Evolutionary conservation across 2,888 invertebrate species (phyloP), one percentile per base, ranked within the genome.

Genomic region (Stomorhina lunata): DNA sequence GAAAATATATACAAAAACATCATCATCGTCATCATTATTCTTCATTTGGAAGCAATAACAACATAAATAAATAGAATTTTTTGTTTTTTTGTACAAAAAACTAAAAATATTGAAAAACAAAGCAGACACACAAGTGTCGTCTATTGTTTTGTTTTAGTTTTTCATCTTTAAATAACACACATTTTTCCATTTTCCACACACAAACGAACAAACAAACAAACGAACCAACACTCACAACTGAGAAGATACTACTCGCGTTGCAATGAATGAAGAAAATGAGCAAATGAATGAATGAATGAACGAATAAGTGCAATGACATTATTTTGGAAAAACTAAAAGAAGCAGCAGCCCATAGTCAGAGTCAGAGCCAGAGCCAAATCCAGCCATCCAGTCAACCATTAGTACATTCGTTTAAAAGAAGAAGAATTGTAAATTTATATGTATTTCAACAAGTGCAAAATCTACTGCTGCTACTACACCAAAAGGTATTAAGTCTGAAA

Each of bases 41-140:
- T n/a, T n/a, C n/a, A n/a, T n/a, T n/a, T n/a, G n/a, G n/a, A n/a
- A n/a, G n/a, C n/a, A n/a, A n/a, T n/a, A n/a, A n/a, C n/a, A n/a
- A n/a, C n/a, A n/a, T n/a, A n/a, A n/a, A n/a, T n/a, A n/a, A n/a
- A n/a, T n/a, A n/a, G n/a, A n/a, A n/a, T n/a, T n/a, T n/a, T n/a
- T n/a, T n/a, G n/a, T n/a, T n/a, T n/a, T n/a, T n/a, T n/a, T n/a
- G n/a, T n/a, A n/a, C n/a, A n/a, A n/a, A n/a, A 63, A 50, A 53
- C 6, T 72, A 79, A 79, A 66, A 65, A 61, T 57, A 45, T 63
- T 69, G 37, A 57, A 72, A 75, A 75, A 73, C 68, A 80, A 80
- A 75, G 73, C 80, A 80, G 80, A 75, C 73, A 75, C 81, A 77
- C 81, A 82, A 82, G 81, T 82, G 81, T 75, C 78, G 81, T 82